Base-by-base conservation (phyloP, 2,113 vertebrate species). In the Dascyllus trimaculatus region DNA sequence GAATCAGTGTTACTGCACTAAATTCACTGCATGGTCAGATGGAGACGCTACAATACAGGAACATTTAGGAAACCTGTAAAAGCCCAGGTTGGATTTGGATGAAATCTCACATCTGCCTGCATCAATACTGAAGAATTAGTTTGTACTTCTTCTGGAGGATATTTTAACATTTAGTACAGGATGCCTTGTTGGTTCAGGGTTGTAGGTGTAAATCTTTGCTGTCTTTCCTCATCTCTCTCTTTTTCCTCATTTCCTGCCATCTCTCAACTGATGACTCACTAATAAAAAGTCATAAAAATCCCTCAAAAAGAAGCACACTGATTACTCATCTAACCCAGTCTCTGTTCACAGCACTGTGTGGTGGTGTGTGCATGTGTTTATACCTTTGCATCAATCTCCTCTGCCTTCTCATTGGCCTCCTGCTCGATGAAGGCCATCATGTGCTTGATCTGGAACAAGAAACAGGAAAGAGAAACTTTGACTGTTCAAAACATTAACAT, bases 391-490 rank as follows among this genome's bases (percentile, higher is more conserved):
- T 99, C 98, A 68, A 99, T 99, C 92, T 99, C 98, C 89, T 99
- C 98, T 64, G 98, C 98, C 88, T 99, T 99, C 90, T 99, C 98
- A 80, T 98, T 99, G 91, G 98, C 98, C 93, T 99, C 98, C 92
- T 99, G 98, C 85, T 99, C 98, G 18, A 99, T 99, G 94, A 99
- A 99, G 95, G 98, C 98, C 98, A 99, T 99, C 97, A 99, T 99
- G 87, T 99, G 98, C 80, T 99, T 99, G 92, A 99, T 99, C 98
- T 99, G 73, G n/a, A 51, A 15, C 3, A 4, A 75, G 8, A 67
- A 48, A 62, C 2, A 51, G 38, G 8, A 54, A 61, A 3, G 6
- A 56, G 4, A 38, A 70, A 35, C 14, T 15, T 13, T 43, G 2
- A 15, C 40, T 2, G 21, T 26, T n/a, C 25, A 26, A 65, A 49